Evolutionary conservation across 2,113 vertebrate genomes (phyloP).

Genomic region (Gopherus flavomarginatus): DNA sequence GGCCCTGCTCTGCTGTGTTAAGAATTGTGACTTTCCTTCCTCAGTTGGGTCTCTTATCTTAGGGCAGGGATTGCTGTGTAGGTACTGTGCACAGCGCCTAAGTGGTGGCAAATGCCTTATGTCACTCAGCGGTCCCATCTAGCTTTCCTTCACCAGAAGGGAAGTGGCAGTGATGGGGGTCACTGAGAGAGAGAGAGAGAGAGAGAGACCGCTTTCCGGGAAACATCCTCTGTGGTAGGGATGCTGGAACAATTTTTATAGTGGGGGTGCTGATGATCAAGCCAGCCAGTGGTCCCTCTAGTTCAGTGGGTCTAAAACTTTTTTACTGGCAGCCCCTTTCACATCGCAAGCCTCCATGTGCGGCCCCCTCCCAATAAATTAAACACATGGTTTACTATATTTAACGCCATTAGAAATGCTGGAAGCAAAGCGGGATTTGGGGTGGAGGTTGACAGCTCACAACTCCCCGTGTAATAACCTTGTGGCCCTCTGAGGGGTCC

Average conservation of each 20-base stretch:
- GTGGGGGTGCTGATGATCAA: too few species aligned
- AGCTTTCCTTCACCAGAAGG: rapidly evolving
- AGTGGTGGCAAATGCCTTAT: rapidly evolving
- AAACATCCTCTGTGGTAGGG: background rate
- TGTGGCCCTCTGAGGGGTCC: too few species aligned
- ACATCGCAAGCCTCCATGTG: too few species aligned
- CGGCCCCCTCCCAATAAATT: too few species aligned
- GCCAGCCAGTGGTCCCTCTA: background rate
- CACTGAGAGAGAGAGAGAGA: background rate
- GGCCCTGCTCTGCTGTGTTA: rapidly evolving
- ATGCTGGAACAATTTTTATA: too few species aligned
- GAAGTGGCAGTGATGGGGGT: background rate
- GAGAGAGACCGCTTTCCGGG: background rate
- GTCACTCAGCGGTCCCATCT: background rate
- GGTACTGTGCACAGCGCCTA: background rate
- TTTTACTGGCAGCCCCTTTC: too few species aligned
- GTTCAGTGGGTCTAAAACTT: background rate
- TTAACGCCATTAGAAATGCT: too few species aligned
- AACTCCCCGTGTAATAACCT: too few species aligned
- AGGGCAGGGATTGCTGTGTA: background rate
- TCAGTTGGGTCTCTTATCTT: background rate
- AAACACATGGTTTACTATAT: too few species aligned
- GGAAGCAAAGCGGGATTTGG: too few species aligned
- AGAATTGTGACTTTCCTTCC: background rate
- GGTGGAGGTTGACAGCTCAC: too few species aligned